phyloP scores from a whole-genome alignment of 2,113 vertebrate species.

The Ammodytes marinus region DNA sequence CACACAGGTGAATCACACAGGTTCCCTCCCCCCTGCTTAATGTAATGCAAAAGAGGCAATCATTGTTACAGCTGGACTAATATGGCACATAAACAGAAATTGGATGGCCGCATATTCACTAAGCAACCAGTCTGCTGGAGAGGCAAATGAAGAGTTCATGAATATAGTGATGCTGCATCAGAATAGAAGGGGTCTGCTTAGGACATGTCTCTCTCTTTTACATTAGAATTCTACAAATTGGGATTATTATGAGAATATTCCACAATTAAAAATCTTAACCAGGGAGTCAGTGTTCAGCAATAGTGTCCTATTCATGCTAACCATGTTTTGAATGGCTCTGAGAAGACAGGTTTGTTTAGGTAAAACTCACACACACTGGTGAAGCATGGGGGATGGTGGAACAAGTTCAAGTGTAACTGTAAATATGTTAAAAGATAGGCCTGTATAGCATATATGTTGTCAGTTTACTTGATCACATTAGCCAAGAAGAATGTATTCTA shows the following conservation, averaged over 20 bases:
- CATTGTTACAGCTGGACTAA: conserved; percentile 9
- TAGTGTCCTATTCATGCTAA: too few relatives aligned
- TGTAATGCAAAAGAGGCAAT: conserved; percentile 7
- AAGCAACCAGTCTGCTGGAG: conserved; percentile 42
- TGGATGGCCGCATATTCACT: conserved; percentile 10
- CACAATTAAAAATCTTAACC: too few relatives aligned
- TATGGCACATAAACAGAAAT: conserved; percentile 14
- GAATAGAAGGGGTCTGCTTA: not conserved
- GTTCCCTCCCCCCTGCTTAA: conserved; percentile 13
- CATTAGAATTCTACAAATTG: not conserved
- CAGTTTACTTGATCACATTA: not conserved
- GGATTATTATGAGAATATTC: too few relatives aligned
- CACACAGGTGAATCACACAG: not conserved
- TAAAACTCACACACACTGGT: not conserved
- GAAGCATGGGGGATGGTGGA: not conserved
- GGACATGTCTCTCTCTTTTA: not conserved
- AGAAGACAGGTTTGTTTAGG: not conserved
- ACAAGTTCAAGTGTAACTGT: not conserved
- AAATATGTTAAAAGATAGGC: not conserved
- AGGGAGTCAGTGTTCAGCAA: too few relatives aligned
- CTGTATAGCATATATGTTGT: too few relatives aligned
- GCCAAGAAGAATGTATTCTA: not conserved
- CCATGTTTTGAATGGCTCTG: too few relatives aligned
- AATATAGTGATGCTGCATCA: conserved; percentile 47
- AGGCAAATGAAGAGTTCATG: conserved; percentile 31